phyloP scores from a whole-genome alignment of 2,888 invertebrate species.

The Sarcophaga subvicina region DNA sequence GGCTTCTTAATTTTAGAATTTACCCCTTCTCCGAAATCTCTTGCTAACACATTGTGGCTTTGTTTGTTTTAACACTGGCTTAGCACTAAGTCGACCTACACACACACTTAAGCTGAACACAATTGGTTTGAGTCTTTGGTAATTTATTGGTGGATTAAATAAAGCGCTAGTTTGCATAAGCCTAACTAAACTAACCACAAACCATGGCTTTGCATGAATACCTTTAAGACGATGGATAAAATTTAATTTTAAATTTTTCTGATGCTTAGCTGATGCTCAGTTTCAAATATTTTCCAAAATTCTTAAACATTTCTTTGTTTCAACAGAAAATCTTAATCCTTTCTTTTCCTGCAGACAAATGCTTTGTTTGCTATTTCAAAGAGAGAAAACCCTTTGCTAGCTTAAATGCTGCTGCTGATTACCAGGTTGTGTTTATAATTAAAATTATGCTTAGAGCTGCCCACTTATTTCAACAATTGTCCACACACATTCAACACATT shows the following conservation, averaged over 20 bases:
- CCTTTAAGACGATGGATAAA: not conserved
- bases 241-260: too few species aligned
- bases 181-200: not conserved
- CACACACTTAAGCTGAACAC: too few species aligned
- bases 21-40: too few species aligned
- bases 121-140: too few species aligned
- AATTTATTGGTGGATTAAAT: constrained; percentile 27
- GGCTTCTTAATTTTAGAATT: too few species aligned
- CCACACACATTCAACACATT: not conserved
- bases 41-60: not conserved
- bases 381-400: constrained; percentile 43
- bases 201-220: not conserved
- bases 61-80: not conserved
- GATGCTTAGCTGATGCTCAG: too few species aligned
- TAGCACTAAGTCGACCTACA: not conserved
- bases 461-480: constrained; percentile 63
- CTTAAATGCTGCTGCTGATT: constrained; percentile 30
- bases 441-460: constrained; percentile 72
- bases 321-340: too few species aligned
- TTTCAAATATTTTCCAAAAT: too few species aligned
- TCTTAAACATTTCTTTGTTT: too few species aligned
- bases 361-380: not conserved
- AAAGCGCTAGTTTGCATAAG: constrained; percentile 14
- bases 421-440: constrained; percentile 72
- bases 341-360: too few species aligned